These are phyloP conservation scores for Oreonectes daqikongensis DNA, from an alignment of 2,797 vertebrate species.

Conservation along the genomic window DNA sequence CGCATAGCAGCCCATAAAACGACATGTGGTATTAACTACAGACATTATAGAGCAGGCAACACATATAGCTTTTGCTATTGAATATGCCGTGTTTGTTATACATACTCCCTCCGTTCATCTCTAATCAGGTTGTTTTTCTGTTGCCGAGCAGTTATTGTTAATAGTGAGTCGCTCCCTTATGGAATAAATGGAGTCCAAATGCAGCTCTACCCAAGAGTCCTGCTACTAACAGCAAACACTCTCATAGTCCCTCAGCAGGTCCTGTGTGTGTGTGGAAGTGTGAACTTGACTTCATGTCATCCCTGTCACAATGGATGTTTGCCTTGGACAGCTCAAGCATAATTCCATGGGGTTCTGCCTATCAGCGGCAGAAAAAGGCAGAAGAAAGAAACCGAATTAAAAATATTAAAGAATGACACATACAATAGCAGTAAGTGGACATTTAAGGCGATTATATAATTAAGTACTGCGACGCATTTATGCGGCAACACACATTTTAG, in stretches of 20 bases:
- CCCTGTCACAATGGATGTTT: constrained; percentile 44
- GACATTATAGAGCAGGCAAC: constrained; percentile 3
- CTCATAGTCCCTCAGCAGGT: constrained; percentile 59
- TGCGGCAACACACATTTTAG: constrained; percentile 23
- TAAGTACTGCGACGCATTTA: constrained; percentile 39
- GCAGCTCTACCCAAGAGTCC: constrained; percentile 71
- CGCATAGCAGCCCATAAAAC: constrained; percentile 11
- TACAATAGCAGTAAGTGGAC: constrained; percentile 30
- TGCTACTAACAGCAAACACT: constrained; percentile 73
- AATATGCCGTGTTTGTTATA: constrained; percentile 41
- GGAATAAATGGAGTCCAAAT: constrained; percentile 74
- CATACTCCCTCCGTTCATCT: constrained; percentile 50
- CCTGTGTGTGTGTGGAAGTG: constrained; percentile 47
- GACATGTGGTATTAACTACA: constrained; percentile 8
- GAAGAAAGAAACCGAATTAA: constrained; percentile 38
- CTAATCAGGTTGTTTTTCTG: constrained; percentile 56
- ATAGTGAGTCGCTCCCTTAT: constrained; percentile 69
- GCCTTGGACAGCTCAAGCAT: constrained; percentile 50
- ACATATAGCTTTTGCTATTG: background rate
- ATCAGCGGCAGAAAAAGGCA: constrained; percentile 41
- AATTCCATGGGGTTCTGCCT: constrained; percentile 49
- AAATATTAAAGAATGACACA: constrained; percentile 36
- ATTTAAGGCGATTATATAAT: constrained; percentile 49
- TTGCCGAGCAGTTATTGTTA: constrained; percentile 59
- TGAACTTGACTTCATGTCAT: constrained; percentile 51